A percentile compares a stretch with the other conserved stretches of the same genome.
phyloP scores from a whole-genome alignment of 2,888 invertebrate species.

The Drosophila villosipedis region DNA sequence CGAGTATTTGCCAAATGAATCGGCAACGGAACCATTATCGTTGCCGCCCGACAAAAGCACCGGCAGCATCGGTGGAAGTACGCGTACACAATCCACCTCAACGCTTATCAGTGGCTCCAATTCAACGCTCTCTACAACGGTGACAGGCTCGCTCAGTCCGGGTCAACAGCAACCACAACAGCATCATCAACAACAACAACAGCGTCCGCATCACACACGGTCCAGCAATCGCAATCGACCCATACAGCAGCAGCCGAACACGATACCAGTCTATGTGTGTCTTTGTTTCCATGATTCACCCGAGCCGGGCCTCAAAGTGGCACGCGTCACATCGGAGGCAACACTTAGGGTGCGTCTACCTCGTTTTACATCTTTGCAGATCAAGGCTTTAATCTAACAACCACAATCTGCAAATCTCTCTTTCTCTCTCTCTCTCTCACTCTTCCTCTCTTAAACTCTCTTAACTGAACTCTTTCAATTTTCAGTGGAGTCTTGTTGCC shows the following conservation, averaged over 20 bases:
- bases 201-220: background rate
- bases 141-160: conserved; percentile 20
- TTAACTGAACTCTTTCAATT: background rate
- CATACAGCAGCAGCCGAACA: conserved; percentile 17
- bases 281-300: conserved; percentile 76
- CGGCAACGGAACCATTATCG: conserved; percentile 86
- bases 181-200: background rate
- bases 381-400: background rate
- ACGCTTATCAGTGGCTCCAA: conserved; percentile 83
- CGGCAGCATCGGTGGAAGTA: conserved; percentile 31
- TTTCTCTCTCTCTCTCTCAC: background rate
- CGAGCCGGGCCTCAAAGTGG: conserved; percentile 89
- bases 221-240: conserved; percentile 11
- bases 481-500: conserved; percentile 90
- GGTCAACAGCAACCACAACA: background rate
- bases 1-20: conserved; percentile 86
- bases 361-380: background rate
- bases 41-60: conserved; percentile 14
- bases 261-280: conserved; percentile 73
- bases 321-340: conserved; percentile 84
- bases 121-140: conserved; percentile 57
- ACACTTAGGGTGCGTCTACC: conserved; percentile 86
- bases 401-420: background rate
- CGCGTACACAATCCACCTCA: conserved; percentile 39
- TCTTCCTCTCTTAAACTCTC: background rate